Evolutionary conservation across 2,113 vertebrate genomes (phyloP).

Genomic region (Dicaeum eximium): DNA sequence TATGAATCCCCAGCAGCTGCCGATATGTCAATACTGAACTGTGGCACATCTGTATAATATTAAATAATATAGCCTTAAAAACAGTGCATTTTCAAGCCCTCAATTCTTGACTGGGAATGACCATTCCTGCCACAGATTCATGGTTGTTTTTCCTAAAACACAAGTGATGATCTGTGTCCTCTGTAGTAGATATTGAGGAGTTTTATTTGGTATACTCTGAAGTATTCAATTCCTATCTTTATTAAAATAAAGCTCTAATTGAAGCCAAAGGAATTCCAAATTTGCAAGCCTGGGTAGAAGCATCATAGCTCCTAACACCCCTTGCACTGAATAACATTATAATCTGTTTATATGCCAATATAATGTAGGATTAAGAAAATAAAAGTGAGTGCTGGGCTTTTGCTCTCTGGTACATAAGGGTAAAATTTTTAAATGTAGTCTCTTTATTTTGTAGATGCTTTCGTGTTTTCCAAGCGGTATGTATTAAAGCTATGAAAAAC

Average conservation of each 20-base stretch:
- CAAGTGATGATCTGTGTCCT: not conserved
- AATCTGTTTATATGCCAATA: accelerated
- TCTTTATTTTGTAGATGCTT: not conserved
- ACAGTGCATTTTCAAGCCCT: not conserved
- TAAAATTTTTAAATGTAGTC: not conserved
- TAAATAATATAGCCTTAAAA: not conserved
- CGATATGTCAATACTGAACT: accelerated
- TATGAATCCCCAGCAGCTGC: accelerated
- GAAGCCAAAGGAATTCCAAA: not conserved
- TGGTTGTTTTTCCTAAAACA: not conserved
- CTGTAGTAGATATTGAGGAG: not conserved
- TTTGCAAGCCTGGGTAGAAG: not conserved
- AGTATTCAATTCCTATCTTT: not conserved
- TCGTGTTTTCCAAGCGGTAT: not conserved
- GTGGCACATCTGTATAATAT: accelerated
- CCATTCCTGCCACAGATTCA: accelerated
- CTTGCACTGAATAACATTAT: not conserved
- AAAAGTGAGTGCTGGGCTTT: not conserved
- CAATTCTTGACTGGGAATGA: not conserved
- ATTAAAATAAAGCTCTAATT: not conserved
- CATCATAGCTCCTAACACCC: not conserved
- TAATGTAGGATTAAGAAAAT: accelerated
- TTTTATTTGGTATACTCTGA: not conserved
- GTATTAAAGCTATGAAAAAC: not conserved
- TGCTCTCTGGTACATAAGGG: too few species aligned